phyloP scores from a whole-genome alignment of 1,140 invertebrate species.

The Neodiprion virginianus region DNA sequence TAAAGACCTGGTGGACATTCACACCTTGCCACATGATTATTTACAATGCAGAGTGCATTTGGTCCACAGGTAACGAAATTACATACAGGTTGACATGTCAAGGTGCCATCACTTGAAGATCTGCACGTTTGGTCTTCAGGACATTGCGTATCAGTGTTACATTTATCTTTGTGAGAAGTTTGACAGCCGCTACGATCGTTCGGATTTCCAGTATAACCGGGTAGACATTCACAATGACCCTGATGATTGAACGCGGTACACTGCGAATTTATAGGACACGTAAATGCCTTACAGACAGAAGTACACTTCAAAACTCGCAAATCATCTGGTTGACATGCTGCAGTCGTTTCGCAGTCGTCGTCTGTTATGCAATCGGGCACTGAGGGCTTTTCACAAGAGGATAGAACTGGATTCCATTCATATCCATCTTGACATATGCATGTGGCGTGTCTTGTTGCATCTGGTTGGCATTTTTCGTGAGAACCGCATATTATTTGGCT shows the following conservation, averaged over 20 bases:
- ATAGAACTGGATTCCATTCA: constrained; percentile 82
- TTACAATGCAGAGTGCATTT: constrained; percentile 82
- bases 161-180: constrained; percentile 73
- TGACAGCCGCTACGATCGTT: constrained; percentile 87
- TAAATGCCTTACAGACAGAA: constrained; percentile 78
- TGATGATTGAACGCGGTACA: constrained; percentile 78
- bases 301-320: constrained; percentile 84
- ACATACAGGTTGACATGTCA: constrained; percentile 77
- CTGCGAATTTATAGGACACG: constrained; percentile 81
- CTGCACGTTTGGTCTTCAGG: constrained; percentile 79
- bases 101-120: constrained; percentile 49
- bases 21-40: constrained; percentile 88
- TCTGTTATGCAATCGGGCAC: constrained; percentile 80
- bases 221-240: constrained; percentile 79
- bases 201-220: constrained; percentile 85
- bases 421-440: constrained; percentile 80
- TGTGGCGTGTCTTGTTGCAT: constrained; percentile 69
- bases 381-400: constrained; percentile 82
- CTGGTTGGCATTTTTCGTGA: constrained; percentile 79
- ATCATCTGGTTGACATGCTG: constrained; percentile 80
- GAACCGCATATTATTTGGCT: constrained; percentile 78
- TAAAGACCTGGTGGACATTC: constrained; percentile 85
- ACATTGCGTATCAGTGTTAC: constrained; percentile 81
- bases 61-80: constrained; percentile 80
- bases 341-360: constrained; percentile 72